Evolutionary conservation across 2,888 invertebrate genomes (phyloP), one percentile per base, ranked within the genome.

Genomic region (Dorcus hopei): DNA sequence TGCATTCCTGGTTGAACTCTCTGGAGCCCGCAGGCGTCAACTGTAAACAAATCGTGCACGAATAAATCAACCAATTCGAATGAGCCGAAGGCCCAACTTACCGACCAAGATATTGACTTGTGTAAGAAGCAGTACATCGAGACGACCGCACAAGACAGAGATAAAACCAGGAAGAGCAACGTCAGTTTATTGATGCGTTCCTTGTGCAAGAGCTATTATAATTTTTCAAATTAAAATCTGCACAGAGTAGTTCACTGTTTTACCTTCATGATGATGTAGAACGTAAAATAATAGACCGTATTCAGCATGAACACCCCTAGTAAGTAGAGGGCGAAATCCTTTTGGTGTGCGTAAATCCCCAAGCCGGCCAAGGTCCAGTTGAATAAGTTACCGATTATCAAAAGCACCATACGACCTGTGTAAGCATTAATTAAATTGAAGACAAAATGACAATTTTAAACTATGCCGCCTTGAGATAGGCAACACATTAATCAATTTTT

Each of bases 251-350:
- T 47, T 38, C 40, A 41, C 65, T 59, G 51, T 66, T 72, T 68
- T 79, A 88, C 88, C 84, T 95, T 95, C 90, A 93, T 92, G 4
- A 85, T 74, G 47, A 93, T 86, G 76, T 95, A 95, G 77, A 91
- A 93, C 55, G 85, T 76, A 9, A 87, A 86, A 77, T 95, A 94
- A 5, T 94, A 80, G 59, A 93, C 80, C 26, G 94, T 85, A 78
- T 95, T 95, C 3, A 87, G 85, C 83, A 95, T 89, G 66, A 95
- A 86, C 33, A 95, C 85, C 2, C 86, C 84, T 3, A 95, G 81
- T 2, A 95, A 80, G 69, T 89, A 92, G 0, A 89, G 87, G 0
- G 92, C 91, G 76, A 95, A 90, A 79, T 93, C 91, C 54, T 84
- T 83, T 67, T 87, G 86, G 45, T 82, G 78, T 7, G 26, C 26